Conservation (phyloP, 2,113 vertebrate genomes). For the Numida meleagris region DNA sequence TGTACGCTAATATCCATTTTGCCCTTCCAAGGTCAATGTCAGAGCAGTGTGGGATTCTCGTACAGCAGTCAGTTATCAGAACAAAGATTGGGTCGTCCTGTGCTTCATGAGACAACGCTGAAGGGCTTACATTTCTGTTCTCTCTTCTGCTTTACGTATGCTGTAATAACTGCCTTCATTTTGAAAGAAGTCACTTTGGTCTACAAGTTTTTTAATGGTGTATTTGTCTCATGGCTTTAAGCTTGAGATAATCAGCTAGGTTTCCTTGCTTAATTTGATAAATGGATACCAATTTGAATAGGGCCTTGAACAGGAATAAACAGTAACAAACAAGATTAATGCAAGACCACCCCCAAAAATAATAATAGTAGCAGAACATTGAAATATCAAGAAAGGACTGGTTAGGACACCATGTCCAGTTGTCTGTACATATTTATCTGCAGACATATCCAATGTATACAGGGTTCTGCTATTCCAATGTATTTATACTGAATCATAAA, state of each 20-base stretch:
- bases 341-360: not conserved
- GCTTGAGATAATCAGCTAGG: not conserved
- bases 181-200: not conserved
- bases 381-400: not conserved
- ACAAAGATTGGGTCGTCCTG: not conserved
- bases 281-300: not conserved
- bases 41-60: rapidly evolving
- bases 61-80: not conserved
- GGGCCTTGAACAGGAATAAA: not conserved
- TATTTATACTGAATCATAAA: not conserved
- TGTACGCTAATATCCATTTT: not conserved
- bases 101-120: not conserved
- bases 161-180: not conserved
- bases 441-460: not conserved
- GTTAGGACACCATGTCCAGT: not conserved
- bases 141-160: not conserved
- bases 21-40: not conserved
- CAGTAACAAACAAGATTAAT: not conserved
- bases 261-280: not conserved
- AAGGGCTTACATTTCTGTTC: not conserved
- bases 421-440: not conserved
- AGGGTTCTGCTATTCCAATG: not conserved
- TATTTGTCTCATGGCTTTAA: not conserved
- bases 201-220: not conserved
- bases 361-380: not conserved